These are phyloP conservation scores for Cetonia aurata DNA, from an alignment of 2,888 invertebrate species.

Conservation along the genomic window DNA sequence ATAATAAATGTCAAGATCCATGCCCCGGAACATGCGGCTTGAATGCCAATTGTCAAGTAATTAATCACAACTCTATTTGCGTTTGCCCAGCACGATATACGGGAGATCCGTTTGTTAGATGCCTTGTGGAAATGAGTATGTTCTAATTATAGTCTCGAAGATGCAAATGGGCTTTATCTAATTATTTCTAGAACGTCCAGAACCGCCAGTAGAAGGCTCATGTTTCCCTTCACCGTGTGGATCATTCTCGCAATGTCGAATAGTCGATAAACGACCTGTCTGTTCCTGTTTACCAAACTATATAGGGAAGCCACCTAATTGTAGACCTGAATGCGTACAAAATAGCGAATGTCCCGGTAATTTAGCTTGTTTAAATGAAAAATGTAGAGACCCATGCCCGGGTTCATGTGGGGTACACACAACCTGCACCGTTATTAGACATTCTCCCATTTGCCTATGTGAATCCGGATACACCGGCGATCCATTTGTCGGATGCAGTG, in stretches of 20 bases:
- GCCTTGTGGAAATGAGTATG: constrained; percentile 78
- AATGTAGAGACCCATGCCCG: constrained; percentile 85
- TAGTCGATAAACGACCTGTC: constrained; percentile 80
- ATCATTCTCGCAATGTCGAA: constrained; percentile 84
- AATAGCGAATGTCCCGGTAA: constrained; percentile 88
- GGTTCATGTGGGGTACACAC: constrained; percentile 87
- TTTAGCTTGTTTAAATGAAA: constrained; percentile 85
- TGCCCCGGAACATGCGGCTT: constrained; percentile 87
- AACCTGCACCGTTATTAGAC: constrained; percentile 84
- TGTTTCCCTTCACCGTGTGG: constrained; percentile 89
- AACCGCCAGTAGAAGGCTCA: constrained; percentile 70
- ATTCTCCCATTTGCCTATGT: constrained; percentile 87
- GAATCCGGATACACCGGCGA: constrained; percentile 84
- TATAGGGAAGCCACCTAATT: constrained; percentile 86
- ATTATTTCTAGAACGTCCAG: constrained; percentile 68
- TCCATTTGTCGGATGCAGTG: constrained; percentile 82
- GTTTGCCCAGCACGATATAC: constrained; percentile 80
- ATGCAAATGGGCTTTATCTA: background rate
- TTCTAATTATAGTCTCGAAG: too few relatives aligned
- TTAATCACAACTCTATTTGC: constrained; percentile 89
- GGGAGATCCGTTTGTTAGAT: constrained; percentile 87
- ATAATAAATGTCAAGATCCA: constrained; percentile 84
- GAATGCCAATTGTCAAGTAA: constrained; percentile 84
- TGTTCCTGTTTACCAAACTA: constrained; percentile 85
- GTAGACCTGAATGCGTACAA: constrained; percentile 87